Evolutionary conservation across 2,113 vertebrate species (phyloP).

Genomic region (Casuarius casuarius): DNA sequence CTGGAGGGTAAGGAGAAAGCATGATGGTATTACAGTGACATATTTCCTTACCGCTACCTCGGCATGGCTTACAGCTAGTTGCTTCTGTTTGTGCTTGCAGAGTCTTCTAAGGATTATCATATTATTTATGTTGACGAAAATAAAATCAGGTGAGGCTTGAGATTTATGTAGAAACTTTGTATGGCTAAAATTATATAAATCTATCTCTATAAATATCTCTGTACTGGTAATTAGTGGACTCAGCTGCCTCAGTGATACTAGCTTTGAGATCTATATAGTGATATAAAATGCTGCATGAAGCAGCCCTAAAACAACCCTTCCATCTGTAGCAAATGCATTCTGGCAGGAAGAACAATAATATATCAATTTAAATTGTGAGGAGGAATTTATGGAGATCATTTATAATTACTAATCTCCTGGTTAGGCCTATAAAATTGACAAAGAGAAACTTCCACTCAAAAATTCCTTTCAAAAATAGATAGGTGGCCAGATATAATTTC

Average conservation of each 20-base stretch:
- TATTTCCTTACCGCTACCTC: background rate
- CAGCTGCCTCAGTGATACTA: background rate
- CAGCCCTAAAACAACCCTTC: background rate
- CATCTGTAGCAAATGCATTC: background rate
- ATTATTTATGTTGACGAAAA: background rate
- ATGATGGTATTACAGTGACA: background rate
- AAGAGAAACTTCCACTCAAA: background rate
- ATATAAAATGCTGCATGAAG: background rate
- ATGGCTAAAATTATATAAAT: background rate
- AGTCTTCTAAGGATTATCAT: background rate
- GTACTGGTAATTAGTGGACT: background rate
- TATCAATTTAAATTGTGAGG: background rate
- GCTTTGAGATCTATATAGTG: background rate
- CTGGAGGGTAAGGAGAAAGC: background rate
- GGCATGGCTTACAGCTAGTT: background rate
- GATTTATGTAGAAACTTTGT: background rate
- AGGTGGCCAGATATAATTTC: background rate
- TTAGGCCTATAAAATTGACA: background rate
- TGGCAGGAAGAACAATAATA: background rate
- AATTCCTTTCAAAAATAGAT: background rate
- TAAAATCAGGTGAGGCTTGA: background rate
- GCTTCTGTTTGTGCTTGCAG: constrained; percentile 9
- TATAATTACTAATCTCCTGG: background rate
- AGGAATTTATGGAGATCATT: background rate
- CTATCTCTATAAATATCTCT: background rate